A percentile compares a stretch with the other conserved stretches of the same genome.
phyloP scores from a whole-genome alignment of 2,113 vertebrate genomes.

The Laticauda colubrina region DNA sequence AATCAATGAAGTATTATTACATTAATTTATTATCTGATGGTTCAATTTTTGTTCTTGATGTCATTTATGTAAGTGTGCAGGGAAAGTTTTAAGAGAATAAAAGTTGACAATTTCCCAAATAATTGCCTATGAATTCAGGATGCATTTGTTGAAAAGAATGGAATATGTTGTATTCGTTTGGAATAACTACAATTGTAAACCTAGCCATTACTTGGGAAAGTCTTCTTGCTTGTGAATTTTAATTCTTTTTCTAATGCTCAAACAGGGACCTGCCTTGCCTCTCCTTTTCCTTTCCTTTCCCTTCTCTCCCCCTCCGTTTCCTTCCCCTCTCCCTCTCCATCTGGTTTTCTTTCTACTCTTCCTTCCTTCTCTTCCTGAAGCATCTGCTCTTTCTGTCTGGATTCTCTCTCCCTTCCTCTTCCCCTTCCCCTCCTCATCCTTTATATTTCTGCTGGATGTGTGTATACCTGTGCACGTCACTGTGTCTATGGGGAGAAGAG shows the following conservation, averaged over 20 bases:
- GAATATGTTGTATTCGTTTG: background rate
- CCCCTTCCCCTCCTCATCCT: background rate
- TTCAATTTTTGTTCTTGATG: background rate
- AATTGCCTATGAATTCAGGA: background rate
- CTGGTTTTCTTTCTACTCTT: background rate
- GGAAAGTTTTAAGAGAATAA: background rate
- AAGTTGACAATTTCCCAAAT: background rate
- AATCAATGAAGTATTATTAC: background rate
- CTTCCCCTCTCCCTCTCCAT: background rate
- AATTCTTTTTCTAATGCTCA: background rate
- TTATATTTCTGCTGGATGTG: background rate
- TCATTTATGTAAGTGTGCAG: background rate
- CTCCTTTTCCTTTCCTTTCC: background rate
- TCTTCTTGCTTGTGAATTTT: background rate
- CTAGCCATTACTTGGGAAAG: background rate
- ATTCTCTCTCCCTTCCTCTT: background rate
- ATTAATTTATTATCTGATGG: background rate
- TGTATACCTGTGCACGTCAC: background rate
- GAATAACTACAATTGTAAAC: background rate
- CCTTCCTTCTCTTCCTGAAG: background rate
- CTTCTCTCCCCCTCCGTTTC: too few relatives aligned
- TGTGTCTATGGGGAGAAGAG: background rate
- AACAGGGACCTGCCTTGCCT: background rate
- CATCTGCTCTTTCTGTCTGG: background rate
- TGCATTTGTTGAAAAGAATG: background rate